These are phyloP conservation scores for Melanotaenia maccullochi DNA, from an alignment of 2,797 vertebrate genomes.

Conservation along the genomic window DNA sequence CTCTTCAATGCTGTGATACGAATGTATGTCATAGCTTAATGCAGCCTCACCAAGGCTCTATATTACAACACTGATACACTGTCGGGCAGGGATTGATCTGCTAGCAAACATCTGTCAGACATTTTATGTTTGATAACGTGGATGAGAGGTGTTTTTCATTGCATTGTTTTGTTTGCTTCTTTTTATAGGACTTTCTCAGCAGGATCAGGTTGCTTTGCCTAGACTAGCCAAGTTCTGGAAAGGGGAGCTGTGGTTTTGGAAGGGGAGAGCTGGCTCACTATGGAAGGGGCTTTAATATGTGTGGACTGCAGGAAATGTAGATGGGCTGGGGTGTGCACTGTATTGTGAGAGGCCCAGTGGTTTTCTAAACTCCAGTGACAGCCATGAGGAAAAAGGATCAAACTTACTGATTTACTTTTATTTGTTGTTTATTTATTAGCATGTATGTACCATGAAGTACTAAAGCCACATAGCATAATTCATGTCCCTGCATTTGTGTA, in stretches of 20 bases:
- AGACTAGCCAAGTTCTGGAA: slow-evolving; percentile 40
- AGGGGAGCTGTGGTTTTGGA: slow-evolving; percentile 65
- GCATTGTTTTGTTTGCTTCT: slow-evolving; percentile 62
- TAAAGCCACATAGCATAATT: slow-evolving; percentile 31
- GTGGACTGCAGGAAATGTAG: slow-evolving; percentile 28
- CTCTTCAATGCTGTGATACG: neutral
- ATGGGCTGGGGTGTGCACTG: slow-evolving; percentile 20
- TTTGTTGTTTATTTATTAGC: slow-evolving; percentile 17
- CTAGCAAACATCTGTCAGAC: slow-evolving; percentile 26
- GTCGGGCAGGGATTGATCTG: slow-evolving; percentile 3
- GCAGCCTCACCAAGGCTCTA: slow-evolving; percentile 7
- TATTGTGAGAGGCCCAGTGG: slow-evolving; percentile 39
- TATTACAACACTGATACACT: slow-evolving; percentile 16
- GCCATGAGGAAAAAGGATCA: slow-evolving; percentile 20
- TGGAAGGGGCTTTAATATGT: slow-evolving; percentile 42
- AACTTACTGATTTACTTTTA: slow-evolving; percentile 34
- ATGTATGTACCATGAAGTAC: slow-evolving; percentile 2
- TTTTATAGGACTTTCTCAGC: slow-evolving; percentile 78
- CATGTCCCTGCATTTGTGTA: slow-evolving; percentile 6
- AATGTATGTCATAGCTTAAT: neutral
- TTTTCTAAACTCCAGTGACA: slow-evolving; percentile 39
- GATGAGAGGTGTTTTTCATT: slow-evolving; percentile 61
- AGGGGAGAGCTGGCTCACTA: slow-evolving; percentile 6
- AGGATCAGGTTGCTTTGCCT: slow-evolving; percentile 71
- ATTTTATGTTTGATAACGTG: slow-evolving; percentile 14